Base-by-base conservation (phyloP, 1,140 invertebrate genomes). In the Lamellibrachia luymesi region DNA sequence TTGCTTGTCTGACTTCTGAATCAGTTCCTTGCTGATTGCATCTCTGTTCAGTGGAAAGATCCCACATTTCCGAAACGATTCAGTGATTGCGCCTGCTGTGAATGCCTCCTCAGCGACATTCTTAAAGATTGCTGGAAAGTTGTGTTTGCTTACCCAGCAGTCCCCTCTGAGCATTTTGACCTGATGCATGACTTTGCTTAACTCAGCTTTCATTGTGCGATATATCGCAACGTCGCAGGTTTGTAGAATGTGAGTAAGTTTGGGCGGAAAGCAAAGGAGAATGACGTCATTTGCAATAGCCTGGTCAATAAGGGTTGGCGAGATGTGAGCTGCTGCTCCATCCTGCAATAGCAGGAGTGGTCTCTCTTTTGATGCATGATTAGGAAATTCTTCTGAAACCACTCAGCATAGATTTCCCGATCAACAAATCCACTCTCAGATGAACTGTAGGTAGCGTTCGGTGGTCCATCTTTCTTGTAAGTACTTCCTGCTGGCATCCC, bases 331-430 rank as follows among this genome's bases (percentile, higher is more conserved):
- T 56, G 52, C 52, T 56, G 38, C 38, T 38, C 52, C 52, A 56
- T 56, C 52, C 52, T 56, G 52, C 52, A 56, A 56, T 6, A 56
- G 52, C 52, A 56, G 27, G 50, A 91, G 90, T 38, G 22, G 6
- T 6, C 8, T 7, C 7, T 22, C 50, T 91, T 50, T 91, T 22
- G 38, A 38, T 91, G 6, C 8, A 91, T 91, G 90, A 91, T 10
- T 91, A 91, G 90, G 50, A 91, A 91, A 50, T 91, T 91, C 90
- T 91, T 91, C 50, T 91, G 27, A 50, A 91, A 91, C 90, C 90
- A 91, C 52, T 56, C 52, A 13, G 52, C 52, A 56, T 56, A 56
- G 6, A 91, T 91, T 91, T 91, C 90, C 50, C 90, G 1, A 1
- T 91, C 2, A 91, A 91, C 90, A 22, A 91, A 91, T 91, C 90